These are phyloP conservation scores for Leucozona laternaria DNA, from an alignment of 2,888 invertebrate species.

Conservation along the genomic window DNA sequence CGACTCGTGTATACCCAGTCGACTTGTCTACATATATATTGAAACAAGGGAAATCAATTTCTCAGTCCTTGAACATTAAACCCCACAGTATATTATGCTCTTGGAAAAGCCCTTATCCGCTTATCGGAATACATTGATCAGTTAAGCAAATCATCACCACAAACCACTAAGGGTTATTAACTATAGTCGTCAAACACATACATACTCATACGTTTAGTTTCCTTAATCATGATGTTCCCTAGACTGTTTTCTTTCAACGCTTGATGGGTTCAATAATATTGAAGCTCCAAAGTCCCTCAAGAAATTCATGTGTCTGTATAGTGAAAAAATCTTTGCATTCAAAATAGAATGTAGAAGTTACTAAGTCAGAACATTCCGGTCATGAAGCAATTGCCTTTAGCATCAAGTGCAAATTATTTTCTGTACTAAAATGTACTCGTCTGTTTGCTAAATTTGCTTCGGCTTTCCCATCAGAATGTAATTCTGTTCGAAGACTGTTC, in stretches of 20 bases:
- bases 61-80: not conserved
- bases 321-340: not conserved
- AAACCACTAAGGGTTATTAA: conserved; percentile 37
- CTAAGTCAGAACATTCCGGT: not conserved
- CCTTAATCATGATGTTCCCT: conserved; percentile 7
- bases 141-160: conserved; percentile 49
- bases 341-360: too few species aligned
- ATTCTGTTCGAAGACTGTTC: too few species aligned
- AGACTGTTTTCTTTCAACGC: not conserved
- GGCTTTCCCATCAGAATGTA: not conserved
- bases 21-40: conserved; percentile 11
- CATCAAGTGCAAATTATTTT: not conserved
- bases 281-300: not conserved
- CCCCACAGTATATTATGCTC: not conserved
- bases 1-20: too few species aligned
- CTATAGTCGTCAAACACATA: conserved; percentile 48
- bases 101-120: not conserved
- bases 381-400: not conserved
- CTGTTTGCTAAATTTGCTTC: not conserved
- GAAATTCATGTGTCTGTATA: not conserved
- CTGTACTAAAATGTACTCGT: not conserved
- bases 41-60: not conserved
- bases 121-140: conserved; percentile 34
- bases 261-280: not conserved
- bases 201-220: not conserved